Percentiles rank a stretch among this genome's conserved stretches.
Conservation (phyloP, 2,888 invertebrate species). For the Cosmia pyralina region DNA sequence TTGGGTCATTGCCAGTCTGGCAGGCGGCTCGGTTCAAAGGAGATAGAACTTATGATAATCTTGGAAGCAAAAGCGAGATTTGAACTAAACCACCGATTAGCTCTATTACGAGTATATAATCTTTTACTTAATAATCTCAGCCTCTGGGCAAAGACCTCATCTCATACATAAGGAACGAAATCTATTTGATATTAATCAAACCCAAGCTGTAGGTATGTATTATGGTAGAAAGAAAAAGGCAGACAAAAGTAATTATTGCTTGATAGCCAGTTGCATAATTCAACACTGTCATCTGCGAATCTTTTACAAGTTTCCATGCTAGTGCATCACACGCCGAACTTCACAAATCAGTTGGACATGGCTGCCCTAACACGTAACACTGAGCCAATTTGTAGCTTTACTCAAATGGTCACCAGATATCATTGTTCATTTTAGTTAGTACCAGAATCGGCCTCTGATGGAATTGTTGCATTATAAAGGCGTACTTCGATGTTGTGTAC, state of each 20-base stretch:
- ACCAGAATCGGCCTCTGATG: background rate
- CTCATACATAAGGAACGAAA: background rate
- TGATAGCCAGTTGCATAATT: background rate
- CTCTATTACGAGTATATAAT: background rate
- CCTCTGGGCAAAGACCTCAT: background rate
- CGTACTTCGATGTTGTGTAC: background rate
- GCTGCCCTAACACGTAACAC: slow-evolving; percentile 4
- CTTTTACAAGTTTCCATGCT: background rate
- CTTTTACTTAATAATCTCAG: background rate
- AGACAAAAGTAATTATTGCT: background rate
- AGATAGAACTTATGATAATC: slow-evolving; percentile 20
- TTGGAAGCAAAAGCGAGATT: slow-evolving; percentile 2
- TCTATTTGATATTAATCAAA: too few relatives aligned
- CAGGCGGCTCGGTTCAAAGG: background rate
- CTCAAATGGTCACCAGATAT: slow-evolving; percentile 29
- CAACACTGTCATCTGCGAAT: background rate
- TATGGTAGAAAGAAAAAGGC: background rate
- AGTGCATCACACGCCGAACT: background rate
- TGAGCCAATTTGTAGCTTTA: slow-evolving; percentile 25
- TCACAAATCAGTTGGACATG: slow-evolving; percentile 15
- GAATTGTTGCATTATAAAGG: slow-evolving; percentile 6
- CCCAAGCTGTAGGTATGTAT: background rate
- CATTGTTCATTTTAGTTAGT: slow-evolving; percentile 5
- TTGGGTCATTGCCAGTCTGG: slow-evolving; percentile 35
- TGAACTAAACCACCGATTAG: background rate